These are phyloP conservation scores for Hippocampus barbouri DNA, from an alignment of 2,113 vertebrate genomes.

Conservation along the genomic window DNA sequence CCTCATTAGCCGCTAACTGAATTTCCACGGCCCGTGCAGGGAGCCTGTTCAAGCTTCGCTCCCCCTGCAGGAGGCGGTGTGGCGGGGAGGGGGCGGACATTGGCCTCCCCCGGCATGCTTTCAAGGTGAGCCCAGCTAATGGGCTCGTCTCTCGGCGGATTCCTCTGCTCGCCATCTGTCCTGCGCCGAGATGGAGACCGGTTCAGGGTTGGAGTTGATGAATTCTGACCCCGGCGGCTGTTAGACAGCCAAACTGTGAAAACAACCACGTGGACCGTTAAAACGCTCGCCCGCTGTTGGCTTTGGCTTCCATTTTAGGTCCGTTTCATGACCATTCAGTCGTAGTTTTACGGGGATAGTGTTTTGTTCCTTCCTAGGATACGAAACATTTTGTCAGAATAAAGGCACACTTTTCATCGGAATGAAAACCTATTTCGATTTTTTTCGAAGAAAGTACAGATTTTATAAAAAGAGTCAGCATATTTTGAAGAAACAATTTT, in stretches of 20 bases:
- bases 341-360: background rate
- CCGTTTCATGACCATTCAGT: background rate
- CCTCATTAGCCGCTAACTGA: constrained; percentile 65
- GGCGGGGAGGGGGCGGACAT: constrained; percentile 23
- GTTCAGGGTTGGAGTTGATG: background rate
- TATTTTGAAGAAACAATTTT: too few species aligned
- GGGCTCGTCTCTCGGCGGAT: constrained; percentile 23
- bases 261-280: background rate
- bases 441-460: too few species aligned
- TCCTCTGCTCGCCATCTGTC: constrained; percentile 38
- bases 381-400: background rate
- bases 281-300: background rate
- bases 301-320: background rate
- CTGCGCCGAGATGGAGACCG: background rate
- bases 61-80: constrained; percentile 35
- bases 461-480: too few species aligned
- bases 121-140: constrained; percentile 59
- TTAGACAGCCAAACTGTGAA: constrained; percentile 1
- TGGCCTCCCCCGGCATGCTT: constrained; percentile 24
- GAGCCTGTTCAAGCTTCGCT: constrained; percentile 41
- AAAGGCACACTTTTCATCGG: background rate
- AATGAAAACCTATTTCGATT: background rate
- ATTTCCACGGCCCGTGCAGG: constrained; percentile 44
- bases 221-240: background rate
- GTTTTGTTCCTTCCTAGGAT: background rate